Evolutionary conservation across 2,797 vertebrate species (phyloP).

Genomic region (Pseudomugil gertrudae): DNA sequence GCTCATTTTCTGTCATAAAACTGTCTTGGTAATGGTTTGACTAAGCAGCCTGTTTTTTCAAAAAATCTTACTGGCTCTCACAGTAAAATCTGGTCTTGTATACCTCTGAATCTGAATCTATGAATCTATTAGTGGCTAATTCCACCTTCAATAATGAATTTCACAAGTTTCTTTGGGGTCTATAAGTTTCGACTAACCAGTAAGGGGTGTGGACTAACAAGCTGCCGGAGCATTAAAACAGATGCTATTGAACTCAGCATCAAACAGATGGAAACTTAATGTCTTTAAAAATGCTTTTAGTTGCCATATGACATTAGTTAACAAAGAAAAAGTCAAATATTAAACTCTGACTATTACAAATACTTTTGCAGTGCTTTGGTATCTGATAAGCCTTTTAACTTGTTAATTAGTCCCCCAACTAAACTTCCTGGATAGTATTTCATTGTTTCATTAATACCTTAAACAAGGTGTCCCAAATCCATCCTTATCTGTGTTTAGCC

Average conservation of each 20-base stretch:
- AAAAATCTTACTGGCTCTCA: constrained; percentile 29
- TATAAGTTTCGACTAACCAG: constrained; percentile 49
- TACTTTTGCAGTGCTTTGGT: constrained; percentile 17
- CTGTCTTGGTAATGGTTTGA: constrained; percentile 3
- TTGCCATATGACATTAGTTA: constrained; percentile 22
- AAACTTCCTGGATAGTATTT: constrained; percentile 43
- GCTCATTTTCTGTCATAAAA: neutral
- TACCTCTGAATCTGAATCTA: constrained; percentile 28
- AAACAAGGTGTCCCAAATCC: constrained; percentile 12
- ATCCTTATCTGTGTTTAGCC: constrained; percentile 6
- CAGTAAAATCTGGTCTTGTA: constrained; percentile 31
- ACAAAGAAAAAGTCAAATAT: constrained; percentile 6
- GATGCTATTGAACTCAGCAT: constrained; percentile 47
- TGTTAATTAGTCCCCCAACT: constrained; percentile 31
- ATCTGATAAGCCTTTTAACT: constrained; percentile 26
- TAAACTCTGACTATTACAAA: constrained; percentile 4
- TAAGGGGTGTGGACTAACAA: constrained; percentile 37
- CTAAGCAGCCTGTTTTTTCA: constrained; percentile 26
- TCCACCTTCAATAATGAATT: constrained; percentile 59
- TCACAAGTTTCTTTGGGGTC: constrained; percentile 52
- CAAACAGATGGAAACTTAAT: constrained; percentile 59
- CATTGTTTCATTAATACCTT: constrained; percentile 20
- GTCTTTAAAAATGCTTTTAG: constrained; percentile 39
- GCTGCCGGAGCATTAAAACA: constrained; percentile 47
- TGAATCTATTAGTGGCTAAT: constrained; percentile 20